Conservation (phyloP, 2,888 invertebrate genomes). For the Ernsta delagoae region DNA sequence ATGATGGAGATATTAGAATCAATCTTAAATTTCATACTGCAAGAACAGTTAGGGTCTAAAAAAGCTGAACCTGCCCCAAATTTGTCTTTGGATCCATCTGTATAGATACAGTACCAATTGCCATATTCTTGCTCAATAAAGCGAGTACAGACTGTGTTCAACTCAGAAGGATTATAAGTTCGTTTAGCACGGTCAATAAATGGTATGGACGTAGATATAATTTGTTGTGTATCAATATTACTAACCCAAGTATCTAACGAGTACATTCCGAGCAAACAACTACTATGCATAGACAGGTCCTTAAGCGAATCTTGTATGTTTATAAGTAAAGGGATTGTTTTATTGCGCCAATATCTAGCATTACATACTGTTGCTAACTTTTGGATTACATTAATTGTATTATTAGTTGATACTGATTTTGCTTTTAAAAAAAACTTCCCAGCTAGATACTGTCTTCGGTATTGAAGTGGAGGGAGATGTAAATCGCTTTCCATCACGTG, state of each 20-base stretch:
- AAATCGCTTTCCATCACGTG: slow-evolving; percentile 39
- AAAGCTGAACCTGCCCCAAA: slow-evolving; percentile 23
- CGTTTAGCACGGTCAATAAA: slow-evolving; percentile 14
- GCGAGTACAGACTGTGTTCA: slow-evolving; percentile 8
- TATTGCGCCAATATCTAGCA: slow-evolving; percentile 4
- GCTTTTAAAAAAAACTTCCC: slow-evolving; percentile 35
- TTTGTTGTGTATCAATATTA: slow-evolving; percentile 19
- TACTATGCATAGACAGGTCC: slow-evolving; percentile 5
- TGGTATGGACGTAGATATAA: slow-evolving; percentile 11
- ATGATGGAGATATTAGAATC: slow-evolving; percentile 37
- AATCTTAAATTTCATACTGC: slow-evolving; percentile 29
- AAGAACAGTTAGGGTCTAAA: slow-evolving; percentile 15
- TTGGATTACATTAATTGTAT: background rate
- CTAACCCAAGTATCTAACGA: slow-evolving; percentile 32
- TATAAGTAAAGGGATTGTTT: slow-evolving; percentile 27
- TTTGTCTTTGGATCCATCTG: slow-evolving; percentile 30
- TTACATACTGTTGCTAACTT: background rate
- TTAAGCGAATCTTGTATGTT: background rate
- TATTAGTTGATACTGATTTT: slow-evolving; percentile 11
- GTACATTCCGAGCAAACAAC: slow-evolving; percentile 26
- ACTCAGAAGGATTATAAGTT: background rate
- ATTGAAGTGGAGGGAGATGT: slow-evolving; percentile 30
- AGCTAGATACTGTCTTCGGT: slow-evolving; percentile 36
- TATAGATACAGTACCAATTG: slow-evolving; percentile 21
- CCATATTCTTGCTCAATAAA: slow-evolving; percentile 18